Conservation (phyloP, 1,140 invertebrate species). For the Heliothis virescens region DNA sequence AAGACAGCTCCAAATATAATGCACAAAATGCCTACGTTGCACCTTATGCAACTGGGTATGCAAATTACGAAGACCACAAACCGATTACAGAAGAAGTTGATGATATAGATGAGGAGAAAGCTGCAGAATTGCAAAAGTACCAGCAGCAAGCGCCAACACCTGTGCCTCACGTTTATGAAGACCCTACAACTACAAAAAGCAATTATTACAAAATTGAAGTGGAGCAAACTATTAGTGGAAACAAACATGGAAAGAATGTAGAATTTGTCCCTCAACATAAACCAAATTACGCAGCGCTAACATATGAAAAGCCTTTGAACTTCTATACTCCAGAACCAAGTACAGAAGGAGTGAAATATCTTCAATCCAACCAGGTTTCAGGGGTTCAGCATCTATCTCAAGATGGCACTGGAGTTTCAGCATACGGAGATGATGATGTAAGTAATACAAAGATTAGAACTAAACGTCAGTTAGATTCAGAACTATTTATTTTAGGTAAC, state of each 20-base stretch:
- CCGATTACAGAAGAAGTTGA: constrained; percentile 82
- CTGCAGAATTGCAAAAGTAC: constrained; percentile 54
- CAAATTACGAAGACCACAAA: constrained; percentile 70
- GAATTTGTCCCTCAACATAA: constrained; percentile 29
- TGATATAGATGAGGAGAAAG: constrained; percentile 70
- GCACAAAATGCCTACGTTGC: not conserved
- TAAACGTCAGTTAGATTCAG: constrained; percentile 57
- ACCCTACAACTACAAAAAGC: constrained; percentile 68
- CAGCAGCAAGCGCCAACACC: constrained; percentile 52
- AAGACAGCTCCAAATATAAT: constrained; percentile 15
- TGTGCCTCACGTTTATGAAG: constrained; percentile 52
- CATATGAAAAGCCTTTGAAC: constrained; percentile 34
- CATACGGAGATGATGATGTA: constrained; percentile 77
- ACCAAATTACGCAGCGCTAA: constrained; percentile 53
- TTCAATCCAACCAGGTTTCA: constrained; percentile 55
- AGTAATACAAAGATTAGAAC: constrained; percentile 64
- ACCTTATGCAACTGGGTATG: constrained; percentile 10
- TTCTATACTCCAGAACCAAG: not conserved
- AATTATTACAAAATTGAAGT: constrained; percentile 82
- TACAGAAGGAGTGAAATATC: constrained; percentile 39
- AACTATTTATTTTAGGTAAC: constrained; percentile 54
- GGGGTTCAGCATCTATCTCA: constrained; percentile 76
- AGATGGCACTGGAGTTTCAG: constrained; percentile 75
- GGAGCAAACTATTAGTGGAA: constrained; percentile 66
- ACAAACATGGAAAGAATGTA: constrained; percentile 51